Percentiles rank a stretch among this genome's conserved stretches.
Evolutionary conservation across 2,797 vertebrate species (phyloP).

Genomic region (Rhyacichthys aspro): DNA sequence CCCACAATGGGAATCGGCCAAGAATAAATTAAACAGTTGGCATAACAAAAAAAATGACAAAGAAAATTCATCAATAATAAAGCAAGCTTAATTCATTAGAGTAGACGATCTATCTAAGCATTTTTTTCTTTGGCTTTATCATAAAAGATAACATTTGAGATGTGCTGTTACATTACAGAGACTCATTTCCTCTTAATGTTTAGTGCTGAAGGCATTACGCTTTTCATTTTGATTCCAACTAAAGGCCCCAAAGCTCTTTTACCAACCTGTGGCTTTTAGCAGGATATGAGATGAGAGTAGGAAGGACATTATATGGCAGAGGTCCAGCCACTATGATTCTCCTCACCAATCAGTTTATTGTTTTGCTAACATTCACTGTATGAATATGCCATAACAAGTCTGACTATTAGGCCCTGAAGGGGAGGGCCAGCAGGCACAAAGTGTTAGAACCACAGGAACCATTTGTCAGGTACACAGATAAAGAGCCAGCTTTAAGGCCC

Average conservation of each 20-base stretch:
- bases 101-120: constrained; percentile 28
- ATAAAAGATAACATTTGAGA: background rate
- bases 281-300: constrained; percentile 56
- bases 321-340: constrained; percentile 70
- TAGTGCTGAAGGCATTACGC: too few relatives aligned
- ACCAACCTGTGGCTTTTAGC: constrained; percentile 51
- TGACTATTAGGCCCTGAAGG: constrained; percentile 58
- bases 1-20: constrained; percentile 76
- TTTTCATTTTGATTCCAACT: too few relatives aligned
- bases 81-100: constrained; percentile 59
- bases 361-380: constrained; percentile 74
- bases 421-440: constrained; percentile 61
- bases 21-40: constrained; percentile 80
- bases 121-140: constrained; percentile 19
- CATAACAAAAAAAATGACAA: constrained; percentile 55
- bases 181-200: too few relatives aligned
- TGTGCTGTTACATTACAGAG: background rate
- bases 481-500: constrained; percentile 55
- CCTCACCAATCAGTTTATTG: constrained; percentile 81
- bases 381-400: constrained; percentile 73
- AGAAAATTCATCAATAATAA: constrained; percentile 79
- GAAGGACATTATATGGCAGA: constrained; percentile 64
- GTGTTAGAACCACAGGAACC: constrained; percentile 43
- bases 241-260: constrained; percentile 58
- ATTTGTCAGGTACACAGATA: constrained; percentile 74